Base-by-base conservation (phyloP, 1,140 invertebrate genomes). In the Oryzaephilus surinamensis region DNA sequence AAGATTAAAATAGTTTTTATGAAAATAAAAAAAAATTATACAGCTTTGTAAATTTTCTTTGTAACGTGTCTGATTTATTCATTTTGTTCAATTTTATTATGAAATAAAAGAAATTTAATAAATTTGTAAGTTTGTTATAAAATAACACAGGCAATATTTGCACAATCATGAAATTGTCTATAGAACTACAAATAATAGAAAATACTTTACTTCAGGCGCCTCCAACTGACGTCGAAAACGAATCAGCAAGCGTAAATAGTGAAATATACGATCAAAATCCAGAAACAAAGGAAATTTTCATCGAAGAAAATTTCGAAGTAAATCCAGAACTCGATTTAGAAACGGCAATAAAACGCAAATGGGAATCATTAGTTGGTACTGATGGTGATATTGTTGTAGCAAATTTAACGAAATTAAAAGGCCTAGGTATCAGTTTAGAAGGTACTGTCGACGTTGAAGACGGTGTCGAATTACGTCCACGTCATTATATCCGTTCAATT, bases 401-500 rank as follows among this genome's bases (percentile, higher is more conserved):
- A 43, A 82, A 89, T 67, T 66, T 92, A 41, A 74, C 74, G 49
- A 92, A 91, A 67, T 75, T 89, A 46, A 77, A 81, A 51, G 89
- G 89, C 32, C 67, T 95, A 37, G 90, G 91, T 3, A 93, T 95
- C 44, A 89, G 85, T 61, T 67, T 95, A 40, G 90, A 95, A 65
- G 91, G 90, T 20, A 95, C 90, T 6, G 90, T 90, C 12, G 86
- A 90, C 59, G 81, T 89, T 10, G 82, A 87, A 63, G 77, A 81
- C 44, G 86, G 84, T 19, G 69, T 79, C 37, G 81, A 90, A 73
- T 71, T 88, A 48, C 69, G 85, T 57, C 78, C 86, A 51, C 78
- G 92, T 72, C 80, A 90, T 60, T 90, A 85, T 55, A 88, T 90
- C 48, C 67, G 85, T 45, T 87, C 84, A 7, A 85, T 93, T 36